Evolutionary conservation across 1,140 invertebrate species (phyloP).

Genomic region (Colletes latitarsis): DNA sequence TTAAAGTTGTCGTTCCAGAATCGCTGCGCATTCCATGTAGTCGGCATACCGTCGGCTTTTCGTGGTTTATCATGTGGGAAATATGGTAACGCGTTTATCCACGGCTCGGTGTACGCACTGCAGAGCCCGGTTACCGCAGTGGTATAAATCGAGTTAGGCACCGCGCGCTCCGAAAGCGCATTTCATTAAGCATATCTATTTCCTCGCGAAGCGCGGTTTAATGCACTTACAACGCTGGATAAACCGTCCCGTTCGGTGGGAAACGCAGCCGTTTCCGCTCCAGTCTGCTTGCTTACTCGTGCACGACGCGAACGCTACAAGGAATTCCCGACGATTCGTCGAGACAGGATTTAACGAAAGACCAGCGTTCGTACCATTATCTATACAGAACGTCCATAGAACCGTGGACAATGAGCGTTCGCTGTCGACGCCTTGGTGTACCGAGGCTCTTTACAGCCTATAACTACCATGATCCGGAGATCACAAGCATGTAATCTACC

Average conservation of each 20-base stretch:
- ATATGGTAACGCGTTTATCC: conserved; percentile 61
- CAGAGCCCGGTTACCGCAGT: conserved; percentile 33
- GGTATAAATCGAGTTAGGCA: conserved; percentile 60
- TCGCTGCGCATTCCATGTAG: neutral
- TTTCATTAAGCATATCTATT: conserved; percentile 65
- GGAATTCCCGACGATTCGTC: neutral
- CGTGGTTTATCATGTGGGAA: conserved; percentile 59
- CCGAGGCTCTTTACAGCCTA: too few species aligned
- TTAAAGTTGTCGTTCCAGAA: conserved; percentile 8
- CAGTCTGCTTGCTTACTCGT: neutral
- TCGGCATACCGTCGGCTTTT: conserved; percentile 30
- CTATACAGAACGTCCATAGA: too few species aligned
- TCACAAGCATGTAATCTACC: too few species aligned
- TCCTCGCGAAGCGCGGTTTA: conserved; percentile 50
- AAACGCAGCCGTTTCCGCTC: conserved; percentile 1
- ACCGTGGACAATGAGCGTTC: too few species aligned
- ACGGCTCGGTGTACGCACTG: conserved; percentile 37
- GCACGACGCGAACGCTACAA: neutral
- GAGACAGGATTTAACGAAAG: neutral
- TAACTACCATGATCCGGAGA: too few species aligned
- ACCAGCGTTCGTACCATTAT: too few species aligned
- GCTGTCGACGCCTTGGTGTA: too few species aligned
- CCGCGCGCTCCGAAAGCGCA: conserved; percentile 42
- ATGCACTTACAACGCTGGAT: conserved; percentile 49
- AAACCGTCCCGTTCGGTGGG: conserved; percentile 29